Conservation (phyloP, 2,888 invertebrate species). For the Trichopoda pennipes region DNA sequence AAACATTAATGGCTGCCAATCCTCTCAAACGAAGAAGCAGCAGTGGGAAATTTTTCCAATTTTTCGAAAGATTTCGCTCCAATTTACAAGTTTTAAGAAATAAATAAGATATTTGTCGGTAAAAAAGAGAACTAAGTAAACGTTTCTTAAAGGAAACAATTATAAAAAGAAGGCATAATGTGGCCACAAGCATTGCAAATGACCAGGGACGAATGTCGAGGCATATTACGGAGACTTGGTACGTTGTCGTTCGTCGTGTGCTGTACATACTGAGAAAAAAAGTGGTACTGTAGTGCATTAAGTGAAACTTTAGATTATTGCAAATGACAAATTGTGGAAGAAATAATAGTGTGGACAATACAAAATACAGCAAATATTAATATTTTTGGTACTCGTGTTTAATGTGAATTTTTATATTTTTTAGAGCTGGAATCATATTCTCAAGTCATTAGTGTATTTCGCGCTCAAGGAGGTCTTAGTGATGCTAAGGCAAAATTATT, state of each 20-base stretch:
- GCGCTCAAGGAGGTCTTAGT: slow-evolving; percentile 94
- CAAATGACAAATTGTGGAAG: slow-evolving; percentile 45
- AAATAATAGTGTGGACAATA: slow-evolving; percentile 50
- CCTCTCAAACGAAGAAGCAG: slow-evolving; percentile 70
- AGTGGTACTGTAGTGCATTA: slow-evolving; percentile 63
- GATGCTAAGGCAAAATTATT: slow-evolving; percentile 91
- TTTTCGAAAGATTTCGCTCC: slow-evolving; percentile 71
- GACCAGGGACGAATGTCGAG: slow-evolving; percentile 93
- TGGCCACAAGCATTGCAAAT: slow-evolving; percentile 83
- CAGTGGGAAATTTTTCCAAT: slow-evolving; percentile 71
- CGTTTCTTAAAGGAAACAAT: slow-evolving; percentile 66
- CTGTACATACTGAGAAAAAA: slow-evolving; percentile 62
- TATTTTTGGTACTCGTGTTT: not conserved
- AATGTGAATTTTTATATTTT: slow-evolving; percentile 35
- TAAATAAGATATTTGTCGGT: slow-evolving; percentile 71
- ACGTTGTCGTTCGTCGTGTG: slow-evolving; percentile 71
- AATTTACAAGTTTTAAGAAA: slow-evolving; percentile 73
- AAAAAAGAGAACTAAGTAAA: slow-evolving; percentile 62
- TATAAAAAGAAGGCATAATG: slow-evolving; percentile 74
- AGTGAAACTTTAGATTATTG: slow-evolving; percentile 47
- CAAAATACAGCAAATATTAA: slow-evolving; percentile 4
- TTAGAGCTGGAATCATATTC: slow-evolving; percentile 95
- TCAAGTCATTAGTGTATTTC: slow-evolving; percentile 92
- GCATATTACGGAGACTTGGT: slow-evolving; percentile 93
- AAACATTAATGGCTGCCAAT: slow-evolving; percentile 77